Conservation (phyloP, 2,797 vertebrate genomes). For the Echiichthys vipera region DNA sequence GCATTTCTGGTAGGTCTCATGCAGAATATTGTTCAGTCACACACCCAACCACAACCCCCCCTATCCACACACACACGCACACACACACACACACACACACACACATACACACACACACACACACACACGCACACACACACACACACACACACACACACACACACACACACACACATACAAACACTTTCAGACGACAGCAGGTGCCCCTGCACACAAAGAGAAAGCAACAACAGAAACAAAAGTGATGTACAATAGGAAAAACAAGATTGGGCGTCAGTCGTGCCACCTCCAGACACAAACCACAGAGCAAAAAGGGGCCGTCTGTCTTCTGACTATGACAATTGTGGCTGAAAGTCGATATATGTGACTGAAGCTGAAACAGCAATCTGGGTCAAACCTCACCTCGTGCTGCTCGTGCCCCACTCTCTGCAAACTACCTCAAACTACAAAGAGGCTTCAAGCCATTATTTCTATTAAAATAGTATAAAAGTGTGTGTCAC, state of each 20-base stretch:
- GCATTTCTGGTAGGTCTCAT: too few species aligned
- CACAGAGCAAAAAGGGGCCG: slow-evolving; percentile 34
- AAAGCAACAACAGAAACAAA: background rate
- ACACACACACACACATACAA: background rate
- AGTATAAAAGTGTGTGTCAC: background rate
- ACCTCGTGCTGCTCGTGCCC: slow-evolving; percentile 7
- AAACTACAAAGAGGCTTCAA: background rate
- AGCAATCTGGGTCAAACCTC: slow-evolving; percentile 71
- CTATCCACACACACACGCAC: too few species aligned
- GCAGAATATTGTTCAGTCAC: too few species aligned
- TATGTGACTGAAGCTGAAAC: slow-evolving; percentile 33
- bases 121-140: too few species aligned
- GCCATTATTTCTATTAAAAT: background rate
- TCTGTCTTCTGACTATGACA: slow-evolving; percentile 16
- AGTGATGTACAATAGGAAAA: background rate
- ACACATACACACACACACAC: background rate
- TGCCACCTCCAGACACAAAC: slow-evolving; percentile 44
- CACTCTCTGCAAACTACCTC: slow-evolving; percentile 31
- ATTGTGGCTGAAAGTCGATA: slow-evolving; percentile 42
- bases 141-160: too few species aligned
- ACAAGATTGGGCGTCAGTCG: background rate
- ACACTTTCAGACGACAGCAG: slow-evolving; percentile 7
- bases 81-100: background rate
- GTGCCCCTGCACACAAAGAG: background rate
- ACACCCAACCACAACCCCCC: too few species aligned